Evolutionary conservation across 2,888 invertebrate genomes (phyloP).

Genomic region (Noctua pronuba): DNA sequence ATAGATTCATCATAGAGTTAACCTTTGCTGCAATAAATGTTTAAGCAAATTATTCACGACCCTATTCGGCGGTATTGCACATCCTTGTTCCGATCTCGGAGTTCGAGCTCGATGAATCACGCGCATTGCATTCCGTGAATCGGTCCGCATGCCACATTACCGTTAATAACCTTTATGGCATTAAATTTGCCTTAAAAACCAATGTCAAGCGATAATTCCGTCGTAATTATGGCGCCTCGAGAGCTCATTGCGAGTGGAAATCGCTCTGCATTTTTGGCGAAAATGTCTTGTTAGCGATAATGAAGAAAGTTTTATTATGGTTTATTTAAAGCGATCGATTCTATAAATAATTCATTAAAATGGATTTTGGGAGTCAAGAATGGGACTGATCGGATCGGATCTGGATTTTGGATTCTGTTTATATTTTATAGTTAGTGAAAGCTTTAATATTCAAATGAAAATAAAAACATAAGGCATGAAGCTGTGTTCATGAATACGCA

Average conservation of each 20-base stretch:
- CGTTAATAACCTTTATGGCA: conserved; percentile 81
- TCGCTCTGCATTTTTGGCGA: conserved; percentile 63
- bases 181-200: conserved; percentile 78
- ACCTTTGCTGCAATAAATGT: conserved; percentile 60
- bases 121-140: conserved; percentile 79
- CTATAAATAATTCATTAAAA: conserved; percentile 31
- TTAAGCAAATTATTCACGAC: conserved; percentile 56
- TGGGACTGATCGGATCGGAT: background rate
- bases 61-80: conserved; percentile 57
- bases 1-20: conserved; percentile 51
- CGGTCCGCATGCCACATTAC: conserved; percentile 77
- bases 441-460: background rate
- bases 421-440: conserved; percentile 15
- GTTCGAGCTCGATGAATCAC: conserved; percentile 76
- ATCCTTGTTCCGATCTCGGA: conserved; percentile 69
- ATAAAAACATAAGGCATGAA: background rate
- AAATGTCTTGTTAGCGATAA: conserved; percentile 52
- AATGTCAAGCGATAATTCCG: conserved; percentile 76
- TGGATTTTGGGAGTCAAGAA: conserved; percentile 9
- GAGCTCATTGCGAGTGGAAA: conserved; percentile 73
- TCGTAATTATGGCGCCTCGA: conserved; percentile 76
- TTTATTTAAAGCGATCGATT: conserved; percentile 22
- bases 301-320: conserved; percentile 48
- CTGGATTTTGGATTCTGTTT: background rate
- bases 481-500: conserved; percentile 9